phyloP scores from a whole-genome alignment of 1,140 invertebrate genomes.

The Zaprionus camerounensis region DNA sequence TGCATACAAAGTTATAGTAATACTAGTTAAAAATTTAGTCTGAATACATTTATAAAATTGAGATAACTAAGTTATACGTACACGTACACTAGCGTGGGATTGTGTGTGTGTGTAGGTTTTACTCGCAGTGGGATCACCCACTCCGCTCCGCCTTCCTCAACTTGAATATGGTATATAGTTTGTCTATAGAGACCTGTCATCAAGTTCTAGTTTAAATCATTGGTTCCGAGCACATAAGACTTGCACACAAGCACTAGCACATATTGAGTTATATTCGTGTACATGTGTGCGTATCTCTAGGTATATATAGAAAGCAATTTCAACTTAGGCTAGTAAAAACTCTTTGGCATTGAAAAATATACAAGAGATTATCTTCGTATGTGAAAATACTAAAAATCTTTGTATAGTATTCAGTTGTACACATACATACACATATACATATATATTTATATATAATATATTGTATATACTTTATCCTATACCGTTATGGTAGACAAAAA shows the following conservation, averaged over 20 bases:
- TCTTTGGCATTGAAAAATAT: constrained; percentile 76
- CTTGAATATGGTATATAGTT: constrained; percentile 49
- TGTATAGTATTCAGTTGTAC: constrained; percentile 26
- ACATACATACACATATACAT: constrained; percentile 16
- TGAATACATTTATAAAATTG: constrained; percentile 71
- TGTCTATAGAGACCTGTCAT: constrained; percentile 21
- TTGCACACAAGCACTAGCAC: constrained; percentile 2
- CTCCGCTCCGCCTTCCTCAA: constrained; percentile 12
- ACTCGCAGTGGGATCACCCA: no score
- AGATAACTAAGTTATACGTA: constrained; percentile 27
- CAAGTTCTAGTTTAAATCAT: constrained; percentile 39
- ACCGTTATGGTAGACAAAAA: constrained; percentile 67
- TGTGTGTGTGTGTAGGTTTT: no score
- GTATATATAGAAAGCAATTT: constrained; percentile 54
- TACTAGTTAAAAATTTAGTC: constrained; percentile 79
- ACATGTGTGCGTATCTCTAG: neutral
- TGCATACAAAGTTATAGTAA: constrained; percentile 80
- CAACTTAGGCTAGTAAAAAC: constrained; percentile 70
- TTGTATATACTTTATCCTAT: constrained; percentile 40
- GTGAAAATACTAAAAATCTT: constrained; percentile 39
- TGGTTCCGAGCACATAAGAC: constrained; percentile 35
- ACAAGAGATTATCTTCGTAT: constrained; percentile 41
- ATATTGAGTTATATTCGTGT: neutral
- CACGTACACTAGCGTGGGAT: constrained; percentile 21
- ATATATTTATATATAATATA: constrained; percentile 4